phyloP scores from a whole-genome alignment of 2,113 vertebrate genomes.

The Scomber scombrus region DNA sequence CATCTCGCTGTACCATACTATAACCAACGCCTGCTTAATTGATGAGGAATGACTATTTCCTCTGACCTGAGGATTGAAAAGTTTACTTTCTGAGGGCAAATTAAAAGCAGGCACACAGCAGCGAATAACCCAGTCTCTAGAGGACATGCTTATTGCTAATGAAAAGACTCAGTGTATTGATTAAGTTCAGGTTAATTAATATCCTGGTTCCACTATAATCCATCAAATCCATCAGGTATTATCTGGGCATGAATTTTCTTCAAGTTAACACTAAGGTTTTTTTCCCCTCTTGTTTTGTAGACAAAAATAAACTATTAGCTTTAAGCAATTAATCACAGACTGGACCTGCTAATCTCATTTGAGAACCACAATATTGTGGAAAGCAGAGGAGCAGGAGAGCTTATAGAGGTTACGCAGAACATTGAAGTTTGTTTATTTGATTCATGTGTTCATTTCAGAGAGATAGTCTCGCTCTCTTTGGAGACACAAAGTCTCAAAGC shows the following conservation, averaged over 20 bases:
- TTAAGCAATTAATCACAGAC: conserved; percentile 46
- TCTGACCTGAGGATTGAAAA: conserved; percentile 45
- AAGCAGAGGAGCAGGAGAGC: conserved; percentile 1
- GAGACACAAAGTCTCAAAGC: conserved; percentile 70
- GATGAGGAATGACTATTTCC: conserved; percentile 63
- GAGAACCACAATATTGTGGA: conserved; percentile 39
- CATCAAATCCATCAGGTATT: conserved; percentile 55
- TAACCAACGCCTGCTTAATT: conserved; percentile 41
- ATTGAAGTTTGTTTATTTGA: conserved; percentile 68
- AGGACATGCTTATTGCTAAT: conserved; percentile 40
- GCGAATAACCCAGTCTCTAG: neutral
- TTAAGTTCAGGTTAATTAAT: conserved; percentile 51
- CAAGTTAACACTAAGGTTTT: neutral
- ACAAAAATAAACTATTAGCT: conserved; percentile 52
- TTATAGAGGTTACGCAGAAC: conserved; percentile 7
- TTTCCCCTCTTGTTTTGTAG: neutral
- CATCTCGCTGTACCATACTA: conserved; percentile 7
- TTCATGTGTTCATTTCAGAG: conserved; percentile 55
- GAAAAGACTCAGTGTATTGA: conserved; percentile 31
- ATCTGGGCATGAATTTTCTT: conserved; percentile 23
- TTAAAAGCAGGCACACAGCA: conserved; percentile 55
- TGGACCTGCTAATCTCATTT: conserved; percentile 48
- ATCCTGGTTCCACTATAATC: conserved; percentile 33
- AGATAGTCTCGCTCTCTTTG: conserved; percentile 48
- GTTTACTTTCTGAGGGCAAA: conserved; percentile 43